Base-by-base conservation (phyloP, 2,888 invertebrate genomes). In the Aethes cnicana region DNA sequence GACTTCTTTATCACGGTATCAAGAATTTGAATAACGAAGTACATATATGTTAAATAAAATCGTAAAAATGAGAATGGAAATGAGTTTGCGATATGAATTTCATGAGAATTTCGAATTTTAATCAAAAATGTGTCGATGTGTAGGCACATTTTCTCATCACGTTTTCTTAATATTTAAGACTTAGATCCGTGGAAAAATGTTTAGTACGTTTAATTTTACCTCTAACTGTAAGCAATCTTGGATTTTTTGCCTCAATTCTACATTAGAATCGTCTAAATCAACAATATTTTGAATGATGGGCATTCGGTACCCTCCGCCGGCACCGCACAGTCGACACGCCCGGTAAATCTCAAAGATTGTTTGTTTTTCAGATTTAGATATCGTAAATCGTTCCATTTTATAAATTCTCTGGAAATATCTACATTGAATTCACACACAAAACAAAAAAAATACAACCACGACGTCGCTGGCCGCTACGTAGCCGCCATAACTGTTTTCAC, bases 281-380 rank as follows among this genome's bases (percentile, higher is more conserved):
- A 85, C 62, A 33, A 87, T 72, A 52, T 72, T 83, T 54, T 89
- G 89, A 7, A 90, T 77, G 46, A 90, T 90, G 0, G 90, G 90
- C 89, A 90, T 89, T 75, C 87, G 88, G 71, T 89, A 90, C 56
- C 90, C 90, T 18, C 85, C 86, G 21, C 88, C 86, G 0, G 81
- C 83, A 1, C 90, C 90, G 57, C 90, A 90, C 1, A 90, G 69
- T 0, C 90, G 83, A 69, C 90, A 90, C 68, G 85, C 80, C 64
- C 85, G 68, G 55, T 82, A 90, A 53, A 90, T 84, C 53, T 88
- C 83, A 49, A 85, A 88, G 53, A 87, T 83, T n/a, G 69, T 69
- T 48, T 81, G 74, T 49, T 73, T 75, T n/a, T 86, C 81, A 33
- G 69, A 69, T 56, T 72, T 77, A 47, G 69, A 59, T 59, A 69